Evolutionary conservation across 2,113 vertebrate species (phyloP).

Genomic region (Ivindomyrus marchei): DNA sequence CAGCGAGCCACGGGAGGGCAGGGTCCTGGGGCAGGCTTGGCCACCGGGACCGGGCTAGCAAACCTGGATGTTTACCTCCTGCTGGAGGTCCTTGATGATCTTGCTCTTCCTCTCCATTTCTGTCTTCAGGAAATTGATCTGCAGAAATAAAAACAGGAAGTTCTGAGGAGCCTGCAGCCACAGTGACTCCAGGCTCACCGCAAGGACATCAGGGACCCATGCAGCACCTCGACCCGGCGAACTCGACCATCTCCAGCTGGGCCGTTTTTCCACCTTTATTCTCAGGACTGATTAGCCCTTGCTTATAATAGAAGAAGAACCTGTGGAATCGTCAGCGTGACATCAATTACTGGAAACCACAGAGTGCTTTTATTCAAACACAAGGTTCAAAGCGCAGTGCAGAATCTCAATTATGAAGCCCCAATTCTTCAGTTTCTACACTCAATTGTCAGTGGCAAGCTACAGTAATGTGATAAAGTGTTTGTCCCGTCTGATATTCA

Average conservation of each 20-base stretch:
- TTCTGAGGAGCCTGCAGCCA: not conserved
- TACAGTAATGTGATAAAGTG: not conserved
- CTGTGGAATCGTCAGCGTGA: not conserved
- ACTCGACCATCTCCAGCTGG: not conserved
- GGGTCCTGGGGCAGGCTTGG: not conserved
- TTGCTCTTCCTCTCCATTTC: constrained; percentile 96
- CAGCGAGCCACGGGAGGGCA: not conserved
- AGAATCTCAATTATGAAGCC: not conserved
- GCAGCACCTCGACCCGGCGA: not conserved
- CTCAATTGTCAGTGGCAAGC: not conserved
- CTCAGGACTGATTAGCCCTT: not conserved
- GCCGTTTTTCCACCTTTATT: not conserved
- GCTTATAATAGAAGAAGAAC: not conserved
- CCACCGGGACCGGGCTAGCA: not conserved
- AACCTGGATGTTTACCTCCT: constrained; percentile 70
- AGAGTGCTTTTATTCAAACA: not conserved
- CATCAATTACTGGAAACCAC: not conserved
- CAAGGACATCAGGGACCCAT: not conserved
- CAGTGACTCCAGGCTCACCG: not conserved
- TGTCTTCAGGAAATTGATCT: constrained; percentile 95
- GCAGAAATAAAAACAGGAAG: constrained; percentile 35
- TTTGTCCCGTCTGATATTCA: not conserved
- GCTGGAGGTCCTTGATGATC: constrained; percentile 95
- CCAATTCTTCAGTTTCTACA: not conserved
- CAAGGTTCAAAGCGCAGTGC: not conserved